These are phyloP conservation scores for Oplegnathus fasciatus DNA, from an alignment of 2,113 vertebrate genomes.

Conservation along the genomic window DNA sequence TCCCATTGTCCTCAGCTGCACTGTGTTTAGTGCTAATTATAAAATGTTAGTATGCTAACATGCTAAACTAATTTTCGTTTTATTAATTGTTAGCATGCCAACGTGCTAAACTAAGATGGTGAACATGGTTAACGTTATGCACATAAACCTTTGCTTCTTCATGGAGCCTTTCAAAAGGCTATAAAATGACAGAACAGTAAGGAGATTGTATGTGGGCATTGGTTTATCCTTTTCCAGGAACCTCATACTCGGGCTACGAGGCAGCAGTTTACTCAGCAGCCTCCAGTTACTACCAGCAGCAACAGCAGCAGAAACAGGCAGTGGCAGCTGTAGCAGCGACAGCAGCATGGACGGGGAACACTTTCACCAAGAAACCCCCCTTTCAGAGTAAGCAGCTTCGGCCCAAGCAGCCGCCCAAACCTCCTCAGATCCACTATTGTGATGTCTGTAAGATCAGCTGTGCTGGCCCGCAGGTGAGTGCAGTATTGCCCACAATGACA, in stretches of 20 bases:
- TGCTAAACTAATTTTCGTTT: not conserved
- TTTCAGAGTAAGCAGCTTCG: constrained; percentile 98
- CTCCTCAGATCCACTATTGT: constrained; percentile 99
- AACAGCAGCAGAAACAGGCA: constrained; percentile 92
- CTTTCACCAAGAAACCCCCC: constrained; percentile 96
- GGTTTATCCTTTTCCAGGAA: constrained; percentile 82
- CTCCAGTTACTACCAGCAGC: constrained; percentile 94
- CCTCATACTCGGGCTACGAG: constrained; percentile 97
- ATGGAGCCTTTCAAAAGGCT: not conserved
- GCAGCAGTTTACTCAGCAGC: constrained; percentile 98
- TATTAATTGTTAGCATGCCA: not conserved
- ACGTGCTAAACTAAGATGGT: not conserved
- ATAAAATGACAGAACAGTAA: not conserved
- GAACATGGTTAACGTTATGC: too few relatives aligned
- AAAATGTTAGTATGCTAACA: not conserved
- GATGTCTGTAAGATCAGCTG: constrained; percentile 99
- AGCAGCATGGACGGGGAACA: constrained; percentile 95
- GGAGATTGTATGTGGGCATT: not conserved
- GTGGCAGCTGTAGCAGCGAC: constrained; percentile 93
- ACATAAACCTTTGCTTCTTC: not conserved
- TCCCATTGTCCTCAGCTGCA: too few relatives aligned
- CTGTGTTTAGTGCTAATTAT: too few relatives aligned
- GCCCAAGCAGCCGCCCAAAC: constrained; percentile 97
- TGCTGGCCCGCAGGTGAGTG: constrained; percentile 95
- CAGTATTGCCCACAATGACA: not conserved